Conservation (phyloP, 2,797 vertebrate genomes). For the Rallus crepitans region DNA sequence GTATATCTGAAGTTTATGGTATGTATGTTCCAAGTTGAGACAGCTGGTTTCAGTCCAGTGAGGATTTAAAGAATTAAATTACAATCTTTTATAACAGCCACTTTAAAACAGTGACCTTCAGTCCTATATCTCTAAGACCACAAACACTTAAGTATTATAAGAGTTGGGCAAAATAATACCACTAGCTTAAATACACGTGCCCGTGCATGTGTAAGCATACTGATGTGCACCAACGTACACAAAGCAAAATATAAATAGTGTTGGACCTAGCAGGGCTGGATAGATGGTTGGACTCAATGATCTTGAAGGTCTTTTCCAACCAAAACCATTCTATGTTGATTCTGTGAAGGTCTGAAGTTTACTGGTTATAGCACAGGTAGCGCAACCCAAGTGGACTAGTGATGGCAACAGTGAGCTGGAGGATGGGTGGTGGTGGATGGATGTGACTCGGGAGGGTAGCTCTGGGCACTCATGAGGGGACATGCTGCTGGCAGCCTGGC, state of each 20-base stretch:
- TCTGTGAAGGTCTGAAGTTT: background rate
- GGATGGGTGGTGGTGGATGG: background rate
- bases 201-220: background rate
- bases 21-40: background rate
- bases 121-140: background rate
- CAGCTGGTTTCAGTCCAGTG: background rate
- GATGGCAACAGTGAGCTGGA: background rate
- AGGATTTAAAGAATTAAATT: background rate
- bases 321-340: too few relatives aligned
- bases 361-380: background rate
- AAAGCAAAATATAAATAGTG: background rate
- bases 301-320: too few relatives aligned
- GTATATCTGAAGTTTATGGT: background rate
- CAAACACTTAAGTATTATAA: background rate
- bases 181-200: background rate
- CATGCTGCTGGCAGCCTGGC: rapidly evolving
- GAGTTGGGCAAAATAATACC: background rate
- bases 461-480: background rate
- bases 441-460: background rate
- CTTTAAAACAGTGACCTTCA: background rate
- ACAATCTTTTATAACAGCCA: background rate
- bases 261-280: too few relatives aligned
- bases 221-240: background rate
- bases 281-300: too few relatives aligned
- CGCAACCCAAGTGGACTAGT: background rate